A percentile compares a stretch with the other conserved stretches of the same genome.
Conservation (phyloP, 2,113 vertebrate species). For the Panthera leo region DNA sequence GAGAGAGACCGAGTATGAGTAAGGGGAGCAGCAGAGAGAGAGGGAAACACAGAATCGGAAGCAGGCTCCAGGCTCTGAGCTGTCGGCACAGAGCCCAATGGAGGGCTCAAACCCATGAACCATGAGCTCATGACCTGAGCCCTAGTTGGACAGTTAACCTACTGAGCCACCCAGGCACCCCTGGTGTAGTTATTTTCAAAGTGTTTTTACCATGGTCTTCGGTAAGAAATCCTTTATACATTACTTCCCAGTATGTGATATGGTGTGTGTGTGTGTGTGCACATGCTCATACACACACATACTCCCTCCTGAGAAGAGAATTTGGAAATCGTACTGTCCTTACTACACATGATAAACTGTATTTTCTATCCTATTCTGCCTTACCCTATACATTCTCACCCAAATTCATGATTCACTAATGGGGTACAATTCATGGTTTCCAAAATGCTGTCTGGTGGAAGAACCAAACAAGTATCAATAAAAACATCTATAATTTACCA, state of each 20-base stretch:
- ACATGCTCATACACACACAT: too few relatives aligned
- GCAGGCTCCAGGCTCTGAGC: too few relatives aligned
- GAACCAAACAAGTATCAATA: background rate
- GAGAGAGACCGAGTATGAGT: too few relatives aligned
- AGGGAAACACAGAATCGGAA: too few relatives aligned
- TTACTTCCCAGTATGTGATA: background rate
- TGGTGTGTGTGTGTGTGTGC: background rate
- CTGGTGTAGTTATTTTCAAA: background rate
- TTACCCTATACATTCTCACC: background rate
- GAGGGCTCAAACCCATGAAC: too few relatives aligned
- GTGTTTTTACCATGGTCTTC: background rate
- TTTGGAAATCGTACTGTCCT: background rate
- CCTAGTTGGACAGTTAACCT: too few relatives aligned
- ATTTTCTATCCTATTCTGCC: background rate
- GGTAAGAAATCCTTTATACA: background rate
- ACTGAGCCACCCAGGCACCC: too few relatives aligned
- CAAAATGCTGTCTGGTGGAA: background rate
- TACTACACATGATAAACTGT: background rate
- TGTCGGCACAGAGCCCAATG: too few relatives aligned
- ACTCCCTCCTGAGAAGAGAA: background rate
- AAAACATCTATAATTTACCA: background rate
- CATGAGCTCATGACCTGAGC: too few relatives aligned
- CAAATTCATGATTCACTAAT: background rate
- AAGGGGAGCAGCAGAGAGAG: too few relatives aligned
- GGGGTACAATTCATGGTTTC: background rate